These are phyloP conservation scores for Phasianus colchicus DNA, from an alignment of 2,113 vertebrate genomes.

Conservation along the genomic window DNA sequence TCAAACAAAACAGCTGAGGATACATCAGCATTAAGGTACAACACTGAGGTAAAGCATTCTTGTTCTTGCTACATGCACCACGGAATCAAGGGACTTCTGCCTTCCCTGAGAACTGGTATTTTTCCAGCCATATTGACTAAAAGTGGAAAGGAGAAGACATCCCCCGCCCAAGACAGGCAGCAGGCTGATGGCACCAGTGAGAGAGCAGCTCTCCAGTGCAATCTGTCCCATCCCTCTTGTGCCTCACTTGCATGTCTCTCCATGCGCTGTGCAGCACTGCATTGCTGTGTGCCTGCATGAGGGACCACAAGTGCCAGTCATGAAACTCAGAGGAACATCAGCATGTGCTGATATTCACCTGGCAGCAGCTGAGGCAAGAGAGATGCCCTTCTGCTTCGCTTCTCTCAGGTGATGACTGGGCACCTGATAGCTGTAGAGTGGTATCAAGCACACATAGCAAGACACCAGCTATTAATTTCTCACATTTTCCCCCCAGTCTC, in stretches of 20 bases:
- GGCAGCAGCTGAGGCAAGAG: background rate
- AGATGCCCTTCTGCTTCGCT: background rate
- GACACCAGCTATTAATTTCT: background rate
- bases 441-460: background rate
- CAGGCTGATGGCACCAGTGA: background rate
- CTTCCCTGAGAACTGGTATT: background rate
- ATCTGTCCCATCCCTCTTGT: background rate
- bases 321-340: background rate
- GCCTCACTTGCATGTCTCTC: background rate
- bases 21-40: background rate
- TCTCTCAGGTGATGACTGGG: accelerated
- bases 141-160: background rate
- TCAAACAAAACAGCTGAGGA: background rate
- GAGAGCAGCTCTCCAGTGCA: background rate
- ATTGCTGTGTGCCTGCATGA: background rate
- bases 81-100: background rate
- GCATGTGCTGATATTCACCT: accelerated
- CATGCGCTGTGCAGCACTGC: accelerated
- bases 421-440: background rate
- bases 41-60: background rate
- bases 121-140: background rate
- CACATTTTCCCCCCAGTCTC: background rate
- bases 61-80: background rate
- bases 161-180: background rate
- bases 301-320: background rate